Base-by-base conservation (phyloP, 2,113 vertebrate genomes). In the Zosterops borbonicus region DNA sequence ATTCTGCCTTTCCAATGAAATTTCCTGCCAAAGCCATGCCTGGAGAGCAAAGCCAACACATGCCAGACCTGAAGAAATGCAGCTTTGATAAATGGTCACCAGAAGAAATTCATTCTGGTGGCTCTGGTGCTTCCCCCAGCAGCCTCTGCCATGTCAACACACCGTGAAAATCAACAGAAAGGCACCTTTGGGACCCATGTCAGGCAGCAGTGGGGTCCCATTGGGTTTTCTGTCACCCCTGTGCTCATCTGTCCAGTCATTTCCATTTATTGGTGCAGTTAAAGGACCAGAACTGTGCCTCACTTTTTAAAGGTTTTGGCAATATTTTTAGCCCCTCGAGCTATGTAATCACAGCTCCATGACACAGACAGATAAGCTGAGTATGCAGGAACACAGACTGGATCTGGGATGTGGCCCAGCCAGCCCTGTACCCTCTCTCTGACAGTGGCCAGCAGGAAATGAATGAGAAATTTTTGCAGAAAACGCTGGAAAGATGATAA, bases 321-420 rank as follows among this genome's bases (percentile, higher is more conserved):
- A 74, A 86, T 95, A 81, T 71, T 94, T 92, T 88, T 74, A 90
- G 75, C 27, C 59, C 55, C 68, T 93, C 2, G 1, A 90, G 70
- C 94, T 92, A 6, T 82, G 84, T 31, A 88, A 95, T 95, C 87
- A 62, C 84, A 79, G 74, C 93, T 88, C 79, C 82, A 64, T 47
- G 87, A 92, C 95, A 88, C 47, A 44, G 52, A 63, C 70, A 91
- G 90, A 96, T 95, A 94, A 93, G 85, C 52, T 53, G 19, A 94
- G 76, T 63, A 67, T 93, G 92, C 55, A 70, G 90, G 90, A 95
- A 56, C 75, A 90, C 56, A 83, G 85, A 62, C 3, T 1, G 77
- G 46, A 25, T 82, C 58, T 69, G 89, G 94, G 93, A 91, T 73
- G 63, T 60, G 91, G 93, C 95, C 86, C 91, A 95, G 94, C 65